Percentiles rank a stretch among this genome's conserved stretches.
Conservation (phyloP, 2,797 vertebrate genomes). For the Paedocypris micromegethes region DNA sequence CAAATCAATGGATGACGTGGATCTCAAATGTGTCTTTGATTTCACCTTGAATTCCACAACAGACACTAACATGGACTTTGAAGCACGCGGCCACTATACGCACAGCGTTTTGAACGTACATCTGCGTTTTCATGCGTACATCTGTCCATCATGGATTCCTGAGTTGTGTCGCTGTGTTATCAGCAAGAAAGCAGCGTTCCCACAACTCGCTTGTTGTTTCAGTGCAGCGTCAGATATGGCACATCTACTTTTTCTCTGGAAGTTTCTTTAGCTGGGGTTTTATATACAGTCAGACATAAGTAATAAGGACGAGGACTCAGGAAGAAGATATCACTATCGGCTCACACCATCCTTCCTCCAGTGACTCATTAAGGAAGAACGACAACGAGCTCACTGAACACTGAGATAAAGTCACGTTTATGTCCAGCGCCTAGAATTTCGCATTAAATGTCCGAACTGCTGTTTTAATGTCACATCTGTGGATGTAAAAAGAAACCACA, state of each 20-base stretch:
- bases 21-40: too few relatives aligned
- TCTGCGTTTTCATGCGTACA: neutral
- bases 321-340: constrained; percentile 41
- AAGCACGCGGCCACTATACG: neutral
- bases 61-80: too few relatives aligned
- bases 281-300: constrained; percentile 12
- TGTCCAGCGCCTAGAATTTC: neutral
- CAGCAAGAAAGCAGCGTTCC: neutral
- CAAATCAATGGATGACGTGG: too few relatives aligned
- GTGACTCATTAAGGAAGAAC: constrained; percentile 39
- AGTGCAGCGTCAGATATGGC: constrained; percentile 17
- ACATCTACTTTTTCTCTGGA: constrained; percentile 7
- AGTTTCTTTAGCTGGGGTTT: neutral
- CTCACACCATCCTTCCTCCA: constrained; percentile 38
- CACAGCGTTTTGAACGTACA: neutral
- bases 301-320: constrained; percentile 31
- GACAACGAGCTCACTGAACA: constrained; percentile 14
- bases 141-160: neutral
- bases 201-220: constrained; percentile 9
- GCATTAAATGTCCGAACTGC: neutral
- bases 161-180: neutral
- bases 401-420: neutral
- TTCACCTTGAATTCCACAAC: too few relatives aligned
- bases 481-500: too few relatives aligned
- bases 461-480: too few relatives aligned